Evolutionary conservation across 2,797 vertebrate genomes (phyloP).

Genomic region (Tokudaia muenninki): DNA sequence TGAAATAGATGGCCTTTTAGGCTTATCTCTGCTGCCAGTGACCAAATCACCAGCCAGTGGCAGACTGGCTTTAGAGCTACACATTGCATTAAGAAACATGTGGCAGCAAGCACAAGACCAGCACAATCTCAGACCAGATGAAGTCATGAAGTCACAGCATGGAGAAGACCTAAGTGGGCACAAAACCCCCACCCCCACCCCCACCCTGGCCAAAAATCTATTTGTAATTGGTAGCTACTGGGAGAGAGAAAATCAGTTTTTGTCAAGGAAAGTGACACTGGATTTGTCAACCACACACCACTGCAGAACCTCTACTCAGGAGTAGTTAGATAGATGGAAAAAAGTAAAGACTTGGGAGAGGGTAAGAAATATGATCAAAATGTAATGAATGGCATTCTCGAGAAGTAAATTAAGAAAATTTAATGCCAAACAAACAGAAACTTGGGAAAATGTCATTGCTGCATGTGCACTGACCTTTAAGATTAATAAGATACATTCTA

Average conservation of each 20-base stretch:
- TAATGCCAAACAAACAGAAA: neutral
- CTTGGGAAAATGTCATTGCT: slow-evolving; percentile 26
- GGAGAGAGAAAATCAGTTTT: neutral
- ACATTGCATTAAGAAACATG: slow-evolving; percentile 23
- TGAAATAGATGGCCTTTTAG: slow-evolving; percentile 68
- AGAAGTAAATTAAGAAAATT: neutral
- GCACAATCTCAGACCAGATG: neutral
- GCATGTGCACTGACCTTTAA: slow-evolving; percentile 32
- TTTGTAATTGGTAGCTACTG: neutral
- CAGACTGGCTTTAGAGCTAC: slow-evolving; percentile 39
- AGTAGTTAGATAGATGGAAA: neutral
- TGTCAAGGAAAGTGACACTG: neutral
- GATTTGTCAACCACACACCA: neutral
- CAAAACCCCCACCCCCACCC: no score
- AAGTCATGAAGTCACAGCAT: neutral
- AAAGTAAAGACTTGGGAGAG: neutral
- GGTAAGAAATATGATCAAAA: neutral
- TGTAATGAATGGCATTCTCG: neutral
- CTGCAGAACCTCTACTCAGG: neutral
- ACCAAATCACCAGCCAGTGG: neutral
- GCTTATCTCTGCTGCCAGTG: slow-evolving; percentile 51
- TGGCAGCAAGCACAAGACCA: neutral
- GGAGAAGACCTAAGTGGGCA: neutral
- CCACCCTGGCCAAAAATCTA: neutral
- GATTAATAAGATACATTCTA: slow-evolving; percentile 35